Percentiles rank a stretch among this genome's conserved stretches.
Conservation (phyloP, 2,797 vertebrate species). For the Xerus rutilus region DNA sequence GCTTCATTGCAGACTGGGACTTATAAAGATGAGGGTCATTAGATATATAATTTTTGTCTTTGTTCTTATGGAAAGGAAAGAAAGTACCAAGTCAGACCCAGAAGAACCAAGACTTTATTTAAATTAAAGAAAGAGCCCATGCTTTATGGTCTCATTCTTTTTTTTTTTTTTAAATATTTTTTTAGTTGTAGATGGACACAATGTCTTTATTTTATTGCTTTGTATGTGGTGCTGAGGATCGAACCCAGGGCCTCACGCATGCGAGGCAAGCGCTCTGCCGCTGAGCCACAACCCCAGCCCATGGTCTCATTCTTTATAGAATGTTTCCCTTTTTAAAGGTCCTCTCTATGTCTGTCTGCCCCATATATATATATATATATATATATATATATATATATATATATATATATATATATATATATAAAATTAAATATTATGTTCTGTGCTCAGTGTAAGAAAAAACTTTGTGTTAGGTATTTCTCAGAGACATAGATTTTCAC, state of each 20-base stretch:
- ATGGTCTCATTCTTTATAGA: not conserved
- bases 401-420: too few species aligned
- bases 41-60: not conserved
- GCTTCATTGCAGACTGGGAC: not conserved
- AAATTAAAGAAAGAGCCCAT: not conserved
- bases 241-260: too few species aligned
- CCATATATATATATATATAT: too few species aligned
- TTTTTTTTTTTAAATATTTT: too few species aligned
- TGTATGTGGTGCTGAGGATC: too few species aligned
- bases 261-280: too few species aligned
- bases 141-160: too few species aligned
- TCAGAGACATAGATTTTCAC: not conserved
- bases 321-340: not conserved
- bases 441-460: not conserved
- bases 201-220: too few species aligned
- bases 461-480: not conserved
- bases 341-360: not conserved
- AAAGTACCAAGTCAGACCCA: not conserved
- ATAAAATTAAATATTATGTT: not conserved
- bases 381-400: too few species aligned
- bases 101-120: not conserved
- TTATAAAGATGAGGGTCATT: not conserved
- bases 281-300: too few species aligned
- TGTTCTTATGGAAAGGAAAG: not conserved
- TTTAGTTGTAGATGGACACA: too few species aligned